These are phyloP conservation scores for Bombus impatiens DNA, from an alignment of 1,140 invertebrate genomes.

Conservation along the genomic window DNA sequence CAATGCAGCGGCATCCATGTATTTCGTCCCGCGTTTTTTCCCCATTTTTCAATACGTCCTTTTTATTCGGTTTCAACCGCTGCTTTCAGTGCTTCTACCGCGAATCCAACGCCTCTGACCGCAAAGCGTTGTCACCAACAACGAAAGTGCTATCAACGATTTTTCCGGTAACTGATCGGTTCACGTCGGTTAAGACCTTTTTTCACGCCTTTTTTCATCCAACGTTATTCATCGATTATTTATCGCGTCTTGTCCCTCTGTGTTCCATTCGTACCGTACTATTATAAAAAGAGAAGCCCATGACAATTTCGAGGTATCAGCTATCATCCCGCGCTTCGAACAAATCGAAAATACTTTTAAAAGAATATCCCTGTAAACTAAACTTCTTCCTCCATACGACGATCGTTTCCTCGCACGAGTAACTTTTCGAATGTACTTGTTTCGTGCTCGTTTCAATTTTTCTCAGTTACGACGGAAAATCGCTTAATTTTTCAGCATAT, in stretches of 20 bases:
- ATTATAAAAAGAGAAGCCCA: not conserved
- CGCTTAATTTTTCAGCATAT: too few relatives aligned
- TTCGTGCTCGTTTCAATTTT: not conserved
- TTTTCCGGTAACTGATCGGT: slow-evolving; percentile 25
- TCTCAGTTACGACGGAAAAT: too few relatives aligned
- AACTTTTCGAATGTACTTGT: not conserved
- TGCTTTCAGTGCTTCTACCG: slow-evolving; percentile 47
- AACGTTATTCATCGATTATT: slow-evolving; percentile 14
- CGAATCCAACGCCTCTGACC: slow-evolving; percentile 49
- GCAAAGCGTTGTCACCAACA: slow-evolving; percentile 49
- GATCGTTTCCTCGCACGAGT: not conserved
- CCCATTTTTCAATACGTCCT: slow-evolving; percentile 55
- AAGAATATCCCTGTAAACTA: not conserved
- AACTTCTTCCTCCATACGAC: too few relatives aligned
- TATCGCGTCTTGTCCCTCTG: not conserved
- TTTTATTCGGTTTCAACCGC: slow-evolving; percentile 52
- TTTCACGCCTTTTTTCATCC: not conserved
- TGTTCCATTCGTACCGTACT: too few relatives aligned
- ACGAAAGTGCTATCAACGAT: slow-evolving; percentile 46
- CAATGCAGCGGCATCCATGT: slow-evolving; percentile 44
- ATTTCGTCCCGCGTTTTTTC: slow-evolving; percentile 41
- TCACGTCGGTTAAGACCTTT: slow-evolving; percentile 6
- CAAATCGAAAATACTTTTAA: not conserved
- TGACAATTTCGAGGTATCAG: not conserved
- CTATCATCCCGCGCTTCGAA: not conserved